Percentiles rank a stretch among this genome's conserved stretches.
Conservation (phyloP, 2,113 vertebrate species). For the Chlorodrepanis virens region DNA sequence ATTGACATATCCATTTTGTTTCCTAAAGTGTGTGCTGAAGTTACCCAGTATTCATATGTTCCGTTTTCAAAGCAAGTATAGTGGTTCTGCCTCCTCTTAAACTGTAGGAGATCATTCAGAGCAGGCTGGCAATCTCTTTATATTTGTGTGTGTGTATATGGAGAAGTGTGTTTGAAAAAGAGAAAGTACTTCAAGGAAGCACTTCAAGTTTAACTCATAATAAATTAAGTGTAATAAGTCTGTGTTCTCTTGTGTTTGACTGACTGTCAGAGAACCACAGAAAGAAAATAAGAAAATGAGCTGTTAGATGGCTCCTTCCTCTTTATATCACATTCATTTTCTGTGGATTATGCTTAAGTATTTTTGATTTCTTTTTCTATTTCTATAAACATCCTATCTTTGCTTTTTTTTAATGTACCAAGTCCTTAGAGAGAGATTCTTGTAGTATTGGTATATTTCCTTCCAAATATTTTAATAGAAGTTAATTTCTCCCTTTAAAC, state of each 20-base stretch:
- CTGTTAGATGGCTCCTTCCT: background rate
- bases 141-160: background rate
- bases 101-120: background rate
- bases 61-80: background rate
- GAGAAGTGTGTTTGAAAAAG: background rate
- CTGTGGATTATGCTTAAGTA: background rate
- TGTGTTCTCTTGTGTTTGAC: background rate
- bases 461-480: background rate
- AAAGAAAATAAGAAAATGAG: background rate
- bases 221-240: background rate
- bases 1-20: background rate
- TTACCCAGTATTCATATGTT: background rate
- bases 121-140: accelerated
- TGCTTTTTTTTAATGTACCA: background rate
- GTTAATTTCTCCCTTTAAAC: background rate
- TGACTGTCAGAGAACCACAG: background rate
- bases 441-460: background rate
- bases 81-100: background rate
- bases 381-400: background rate
- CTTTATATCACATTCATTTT: background rate
- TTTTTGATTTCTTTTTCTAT: background rate
- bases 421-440: background rate
- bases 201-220: background rate
- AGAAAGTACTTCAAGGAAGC: background rate
- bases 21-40: background rate